These are phyloP conservation scores for Hydrochoerus hydrochaeris DNA, from an alignment of 2,113 vertebrate species.

Conservation along the genomic window DNA sequence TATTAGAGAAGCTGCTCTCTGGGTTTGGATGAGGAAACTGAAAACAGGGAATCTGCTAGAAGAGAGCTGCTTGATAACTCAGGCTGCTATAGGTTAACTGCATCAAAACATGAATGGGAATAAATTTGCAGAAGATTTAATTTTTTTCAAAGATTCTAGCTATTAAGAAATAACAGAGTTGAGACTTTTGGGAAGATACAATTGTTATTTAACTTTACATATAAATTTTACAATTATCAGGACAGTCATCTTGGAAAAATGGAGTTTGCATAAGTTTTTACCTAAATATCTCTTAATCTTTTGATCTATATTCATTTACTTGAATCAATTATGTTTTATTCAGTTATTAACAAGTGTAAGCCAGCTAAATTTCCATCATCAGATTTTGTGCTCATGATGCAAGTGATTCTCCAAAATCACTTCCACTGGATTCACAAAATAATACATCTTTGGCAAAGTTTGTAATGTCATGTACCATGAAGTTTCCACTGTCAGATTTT, in stretches of 20 bases:
- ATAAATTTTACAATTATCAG: slow-evolving; percentile 1
- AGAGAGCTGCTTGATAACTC: neutral
- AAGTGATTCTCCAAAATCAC: neutral
- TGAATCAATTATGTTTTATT: neutral
- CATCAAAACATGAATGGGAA: neutral
- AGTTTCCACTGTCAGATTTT: slow-evolving; percentile 6
- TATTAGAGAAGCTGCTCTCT: neutral
- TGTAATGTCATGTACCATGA: neutral
- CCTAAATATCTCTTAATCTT: neutral
- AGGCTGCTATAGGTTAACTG: neutral
- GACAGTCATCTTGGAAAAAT: neutral
- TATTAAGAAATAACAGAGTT: neutral
- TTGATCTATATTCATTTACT: neutral
- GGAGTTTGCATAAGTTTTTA: neutral
- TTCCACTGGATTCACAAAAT: neutral
- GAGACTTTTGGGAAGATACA: neutral
- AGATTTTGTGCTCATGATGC: neutral
- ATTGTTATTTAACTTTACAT: neutral
- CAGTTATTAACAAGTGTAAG: neutral
- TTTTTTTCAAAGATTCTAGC: neutral
- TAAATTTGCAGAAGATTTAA: neutral
- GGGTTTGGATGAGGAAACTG: neutral
- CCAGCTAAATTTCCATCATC: neutral
- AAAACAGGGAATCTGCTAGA: neutral
- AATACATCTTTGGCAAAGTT: neutral